Conservation (phyloP, 2,113 vertebrate species). For the Cromileptes altivelis region DNA sequence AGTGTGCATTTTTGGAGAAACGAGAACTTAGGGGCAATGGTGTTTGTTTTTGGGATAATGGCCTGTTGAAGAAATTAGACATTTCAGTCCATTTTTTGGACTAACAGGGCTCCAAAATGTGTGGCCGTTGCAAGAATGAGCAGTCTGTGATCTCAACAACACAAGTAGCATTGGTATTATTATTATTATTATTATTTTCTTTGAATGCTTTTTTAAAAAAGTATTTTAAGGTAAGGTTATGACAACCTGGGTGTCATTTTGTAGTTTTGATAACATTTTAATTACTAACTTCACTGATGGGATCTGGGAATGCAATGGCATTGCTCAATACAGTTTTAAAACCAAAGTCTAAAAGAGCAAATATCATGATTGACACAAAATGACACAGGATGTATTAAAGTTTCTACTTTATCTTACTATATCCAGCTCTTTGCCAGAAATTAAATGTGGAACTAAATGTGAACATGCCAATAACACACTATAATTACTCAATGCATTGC, state of each 20-base stretch:
- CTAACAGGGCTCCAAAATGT: too few relatives aligned
- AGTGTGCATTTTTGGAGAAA: too few relatives aligned
- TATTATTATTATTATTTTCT: not conserved
- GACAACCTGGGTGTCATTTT: not conserved
- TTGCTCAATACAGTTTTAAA: not conserved
- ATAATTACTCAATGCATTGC: not conserved
- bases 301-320: not conserved
- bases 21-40: too few relatives aligned
- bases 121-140: too few relatives aligned
- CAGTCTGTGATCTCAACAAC: not conserved
- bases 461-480: not conserved
- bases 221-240: not conserved
- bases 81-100: too few relatives aligned
- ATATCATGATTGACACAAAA: not conserved
- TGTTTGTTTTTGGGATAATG: too few relatives aligned
- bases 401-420: not conserved
- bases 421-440: not conserved
- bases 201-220: not conserved
- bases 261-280: not conserved
- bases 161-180: not conserved
- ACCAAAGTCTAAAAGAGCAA: not conserved
- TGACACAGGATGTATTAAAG: not conserved
- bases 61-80: too few relatives aligned
- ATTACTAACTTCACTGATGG: not conserved
- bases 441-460: not conserved